Evolutionary conservation across 2,888 invertebrate species (phyloP), one percentile per base, ranked within the genome.

Genomic region (Abscondita cerata): DNA sequence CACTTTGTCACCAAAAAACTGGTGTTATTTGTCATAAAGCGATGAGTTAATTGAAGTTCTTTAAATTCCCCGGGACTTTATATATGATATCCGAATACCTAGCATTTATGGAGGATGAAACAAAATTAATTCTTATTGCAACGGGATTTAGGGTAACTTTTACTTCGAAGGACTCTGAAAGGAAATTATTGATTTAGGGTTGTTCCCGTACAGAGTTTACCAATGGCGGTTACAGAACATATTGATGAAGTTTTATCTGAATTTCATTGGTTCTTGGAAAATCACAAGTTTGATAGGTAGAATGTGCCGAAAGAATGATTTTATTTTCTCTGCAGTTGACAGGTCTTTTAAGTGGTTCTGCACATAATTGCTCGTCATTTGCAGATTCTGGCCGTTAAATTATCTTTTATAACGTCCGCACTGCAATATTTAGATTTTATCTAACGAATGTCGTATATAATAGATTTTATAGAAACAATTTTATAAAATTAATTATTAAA

Each of bases 301-400:
- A 44, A 44, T 9, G 8, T 44, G 15, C 11, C 2, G 40, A 18
- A 8, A 18, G 12, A 31, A n/a, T 20, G n/a, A 33, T 12, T 25
- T 53, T 36, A 36, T 8, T 47, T 16, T 59, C 48, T 69, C 66
- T 76, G 76, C 59, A 64, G 52, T 25, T 73, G 76, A 73, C 75
- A 75, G 72, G 63, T 68, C 56, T 59, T 51, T 68, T 68, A 72
- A 72, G 69, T 62, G 70, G 67, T 60, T 66, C 50, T 25, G 12
- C 18, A 44, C 16, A 44, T 54, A 67, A 69, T 64, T 50, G 63
- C 51, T 72, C 62, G 74, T 76, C 76, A 75, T 68, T 70, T 73
- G 72, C 76, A 76, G 76, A 73, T 65, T 55, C 46, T 9, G 44
- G 4, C 6, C 4, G 38, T 38, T 38, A n/a, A n/a, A n/a, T n/a